phyloP scores from a whole-genome alignment of 2,797 vertebrate species.

The Rhinella marina region DNA sequence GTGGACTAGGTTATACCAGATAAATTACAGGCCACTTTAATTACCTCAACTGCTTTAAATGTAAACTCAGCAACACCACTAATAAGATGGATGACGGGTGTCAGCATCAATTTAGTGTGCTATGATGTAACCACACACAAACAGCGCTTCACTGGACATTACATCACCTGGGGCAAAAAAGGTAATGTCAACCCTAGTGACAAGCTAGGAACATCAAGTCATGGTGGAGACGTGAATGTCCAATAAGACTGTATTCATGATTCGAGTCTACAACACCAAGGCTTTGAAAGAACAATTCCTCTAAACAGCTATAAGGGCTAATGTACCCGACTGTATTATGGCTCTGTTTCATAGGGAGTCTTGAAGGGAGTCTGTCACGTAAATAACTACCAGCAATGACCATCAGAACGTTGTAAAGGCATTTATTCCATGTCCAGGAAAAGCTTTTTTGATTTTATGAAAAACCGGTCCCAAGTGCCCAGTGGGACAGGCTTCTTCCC shows the following conservation, averaged over 20 bases:
- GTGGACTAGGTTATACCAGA: constrained; percentile 23
- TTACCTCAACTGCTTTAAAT: constrained; percentile 42
- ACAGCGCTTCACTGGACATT: neutral
- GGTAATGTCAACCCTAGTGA: neutral
- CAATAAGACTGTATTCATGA: neutral
- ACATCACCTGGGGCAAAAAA: constrained; percentile 17
- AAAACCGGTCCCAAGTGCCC: no score
- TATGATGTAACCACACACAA: constrained; percentile 7
- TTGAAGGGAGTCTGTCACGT: no score
- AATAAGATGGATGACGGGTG: constrained; percentile 45
- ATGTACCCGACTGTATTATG: no score
- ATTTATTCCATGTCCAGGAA: no score
- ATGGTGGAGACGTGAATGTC: neutral
- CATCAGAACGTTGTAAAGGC: no score
- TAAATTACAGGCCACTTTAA: constrained; percentile 48
- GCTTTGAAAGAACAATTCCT: neutral
- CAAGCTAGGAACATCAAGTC: neutral
- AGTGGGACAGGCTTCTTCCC: no score
- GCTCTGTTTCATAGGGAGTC: no score
- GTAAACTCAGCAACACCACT: constrained; percentile 32
- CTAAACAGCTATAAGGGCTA: neutral
- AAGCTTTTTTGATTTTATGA: no score
- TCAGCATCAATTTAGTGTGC: constrained; percentile 19
- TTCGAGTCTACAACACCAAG: neutral
- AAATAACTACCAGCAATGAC: no score